Base-by-base conservation (phyloP, 2,888 invertebrate species). In the Megastigmus dorsalis region DNA sequence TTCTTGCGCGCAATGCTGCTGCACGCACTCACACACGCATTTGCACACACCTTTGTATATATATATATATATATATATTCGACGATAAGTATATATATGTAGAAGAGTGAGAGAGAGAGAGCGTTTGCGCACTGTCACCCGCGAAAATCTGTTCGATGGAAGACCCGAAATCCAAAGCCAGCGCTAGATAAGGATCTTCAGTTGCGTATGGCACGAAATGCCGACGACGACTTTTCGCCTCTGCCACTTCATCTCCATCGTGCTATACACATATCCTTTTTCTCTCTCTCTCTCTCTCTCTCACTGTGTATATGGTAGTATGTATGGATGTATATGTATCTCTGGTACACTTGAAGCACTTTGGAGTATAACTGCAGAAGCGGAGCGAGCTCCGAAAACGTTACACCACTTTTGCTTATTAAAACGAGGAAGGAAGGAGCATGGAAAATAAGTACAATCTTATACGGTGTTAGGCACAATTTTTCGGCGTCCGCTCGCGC, bases 1-100 rank as follows among this genome's bases (percentile, higher is more conserved):
- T n/a, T 72, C 9, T 10, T 13, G 38, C 38, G 23, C 52, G 41
- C 28, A 48, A 48, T 55, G 43, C 43, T 55, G 43, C 43, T 57
- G 55, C 38, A 76, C 38, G n/a, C 5, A 33, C 15, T 20, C 23
- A 62, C 9, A 45, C 13, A 26, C n/a, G n/a, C n/a, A n/a, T n/a
- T n/a, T n/a, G n/a, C n/a, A n/a, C n/a, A n/a, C n/a, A n/a, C n/a
- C n/a, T n/a, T n/a, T n/a, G n/a, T n/a, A n/a, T n/a, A n/a, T n/a
- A n/a, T n/a, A n/a, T n/a, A n/a, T n/a, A n/a, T n/a, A n/a, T n/a
- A n/a, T n/a, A n/a, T n/a, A n/a, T n/a, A n/a, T n/a, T n/a, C n/a
- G n/a, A n/a, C n/a, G n/a, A n/a, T n/a, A n/a, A n/a, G n/a, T n/a
- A n/a, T n/a, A n/a, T n/a, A n/a, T n/a, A n/a, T n/a, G n/a, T n/a